These are phyloP conservation scores for Muntiacus reevesi DNA, from an alignment of 2,113 vertebrate genomes.

Conservation along the genomic window DNA sequence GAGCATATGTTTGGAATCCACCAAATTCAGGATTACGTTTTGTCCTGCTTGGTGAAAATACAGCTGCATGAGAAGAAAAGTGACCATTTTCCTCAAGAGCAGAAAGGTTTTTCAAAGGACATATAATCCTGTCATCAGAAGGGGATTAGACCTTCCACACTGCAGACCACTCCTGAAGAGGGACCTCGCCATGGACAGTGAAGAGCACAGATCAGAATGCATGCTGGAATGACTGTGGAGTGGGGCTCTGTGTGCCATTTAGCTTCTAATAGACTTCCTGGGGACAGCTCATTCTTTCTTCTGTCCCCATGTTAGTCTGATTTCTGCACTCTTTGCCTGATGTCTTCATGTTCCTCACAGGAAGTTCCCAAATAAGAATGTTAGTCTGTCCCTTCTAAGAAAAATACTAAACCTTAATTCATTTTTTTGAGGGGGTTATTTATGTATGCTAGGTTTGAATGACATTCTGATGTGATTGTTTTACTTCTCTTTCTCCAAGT, in stretches of 20 bases:
- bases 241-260: background rate
- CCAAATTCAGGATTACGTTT: background rate
- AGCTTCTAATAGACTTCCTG: background rate
- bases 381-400: background rate
- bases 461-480: background rate
- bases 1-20: background rate
- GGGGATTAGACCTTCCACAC: background rate
- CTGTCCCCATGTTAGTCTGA: background rate
- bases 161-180: background rate
- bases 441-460: background rate
- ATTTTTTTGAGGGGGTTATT: background rate
- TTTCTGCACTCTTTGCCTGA: background rate
- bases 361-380: background rate
- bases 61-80: background rate
- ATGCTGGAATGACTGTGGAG: background rate
- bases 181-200: background rate
- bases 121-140: background rate
- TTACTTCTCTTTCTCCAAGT: background rate
- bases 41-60: background rate
- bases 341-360: background rate
- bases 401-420: background rate
- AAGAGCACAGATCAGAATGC: background rate
- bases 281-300: background rate
- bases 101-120: background rate
- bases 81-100: background rate